Evolutionary conservation across 2,113 vertebrate genomes (phyloP).

Genomic region (Probosciger aterrimus): DNA sequence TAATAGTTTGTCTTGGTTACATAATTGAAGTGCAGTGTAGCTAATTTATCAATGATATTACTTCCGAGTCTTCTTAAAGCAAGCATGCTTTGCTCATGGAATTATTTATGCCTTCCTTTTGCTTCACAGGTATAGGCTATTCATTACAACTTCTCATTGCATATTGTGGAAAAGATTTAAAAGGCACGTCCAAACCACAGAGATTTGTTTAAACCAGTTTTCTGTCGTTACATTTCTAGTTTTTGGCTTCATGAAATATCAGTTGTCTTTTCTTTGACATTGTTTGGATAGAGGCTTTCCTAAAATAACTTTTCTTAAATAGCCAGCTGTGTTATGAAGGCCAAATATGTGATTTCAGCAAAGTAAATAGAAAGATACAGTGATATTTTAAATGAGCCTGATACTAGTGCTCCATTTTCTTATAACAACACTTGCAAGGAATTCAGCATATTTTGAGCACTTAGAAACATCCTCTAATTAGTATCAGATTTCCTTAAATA

Average conservation of each 20-base stretch:
- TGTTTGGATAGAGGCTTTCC: conserved; percentile 52
- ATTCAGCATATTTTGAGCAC: conserved; percentile 39
- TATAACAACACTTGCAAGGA: conserved; percentile 44
- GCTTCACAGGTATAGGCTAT: not conserved
- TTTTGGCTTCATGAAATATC: conserved; percentile 40
- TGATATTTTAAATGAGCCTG: conserved; percentile 59
- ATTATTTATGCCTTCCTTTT: conserved; percentile 41
- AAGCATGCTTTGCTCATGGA: conserved; percentile 12
- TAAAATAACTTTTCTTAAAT: conserved; percentile 64
- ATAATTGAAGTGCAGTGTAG: conserved; percentile 38
- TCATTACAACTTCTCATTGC: not conserved
- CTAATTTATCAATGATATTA: conserved; percentile 52
- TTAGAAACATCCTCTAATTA: conserved; percentile 46
- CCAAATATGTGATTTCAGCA: conserved; percentile 54
- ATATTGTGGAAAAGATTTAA: not conserved
- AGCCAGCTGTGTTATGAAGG: conserved; percentile 34
- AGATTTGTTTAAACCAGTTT: conserved; percentile 32
- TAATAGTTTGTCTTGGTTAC: conserved; percentile 52
- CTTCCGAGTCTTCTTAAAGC: conserved; percentile 50
- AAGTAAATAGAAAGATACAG: conserved; percentile 60
- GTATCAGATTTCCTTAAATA: conserved; percentile 18
- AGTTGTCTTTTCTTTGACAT: conserved; percentile 29
- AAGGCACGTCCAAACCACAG: not conserved
- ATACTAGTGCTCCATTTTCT: conserved; percentile 58
- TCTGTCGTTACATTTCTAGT: conserved; percentile 39